Base-by-base conservation (phyloP, 2,888 invertebrate species). In the Amiota mariae region DNA sequence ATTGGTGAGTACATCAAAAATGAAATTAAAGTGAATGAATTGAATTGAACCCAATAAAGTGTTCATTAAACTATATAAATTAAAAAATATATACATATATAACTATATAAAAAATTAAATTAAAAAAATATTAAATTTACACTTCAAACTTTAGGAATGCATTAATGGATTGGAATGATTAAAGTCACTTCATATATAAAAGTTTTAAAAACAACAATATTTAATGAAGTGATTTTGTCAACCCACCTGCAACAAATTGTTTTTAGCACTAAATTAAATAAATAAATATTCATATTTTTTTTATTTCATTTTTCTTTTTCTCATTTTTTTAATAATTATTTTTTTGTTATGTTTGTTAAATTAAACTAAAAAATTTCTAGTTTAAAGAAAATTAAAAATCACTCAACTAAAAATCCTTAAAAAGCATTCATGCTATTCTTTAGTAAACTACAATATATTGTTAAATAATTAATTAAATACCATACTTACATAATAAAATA, bases 1-100 rank as follows among this genome's bases (percentile, higher is more conserved):
- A 12, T 9, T 47, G 47, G 9, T 68, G 51, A 4, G 24, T 24
- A 68, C 20, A 18, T 15, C 49, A 54, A 57, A 70, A 84, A 76
- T 79, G 78, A 77, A 84, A 84, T 76, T 76, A 79, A 77, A 79
- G 68, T 36, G 20, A 59, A 20, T 59, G 59, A 82, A 81, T 85
- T 85, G 83, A 85, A 85, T 87, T 88, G 88, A 87, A 88, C 87
- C 88, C 85, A 87, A 84, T 68, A 84, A 87, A 87, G 88, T 87
- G 87, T 87, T 87, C 87, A 88, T 85, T 87, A 87, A 87, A 87
- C 82, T 85, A 68, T 68, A 77, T 75, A 67, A 75, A 54, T 66
- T 71, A 68, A n/a, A 67, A 67, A 18, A 54, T 8, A 68, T 13
- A 59, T 24, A 68, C 15, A 61, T 46, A 73, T 59, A 57, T 49